These are phyloP conservation scores for Sesamia inferens DNA, from an alignment of 2,888 invertebrate genomes.

Conservation along the genomic window DNA sequence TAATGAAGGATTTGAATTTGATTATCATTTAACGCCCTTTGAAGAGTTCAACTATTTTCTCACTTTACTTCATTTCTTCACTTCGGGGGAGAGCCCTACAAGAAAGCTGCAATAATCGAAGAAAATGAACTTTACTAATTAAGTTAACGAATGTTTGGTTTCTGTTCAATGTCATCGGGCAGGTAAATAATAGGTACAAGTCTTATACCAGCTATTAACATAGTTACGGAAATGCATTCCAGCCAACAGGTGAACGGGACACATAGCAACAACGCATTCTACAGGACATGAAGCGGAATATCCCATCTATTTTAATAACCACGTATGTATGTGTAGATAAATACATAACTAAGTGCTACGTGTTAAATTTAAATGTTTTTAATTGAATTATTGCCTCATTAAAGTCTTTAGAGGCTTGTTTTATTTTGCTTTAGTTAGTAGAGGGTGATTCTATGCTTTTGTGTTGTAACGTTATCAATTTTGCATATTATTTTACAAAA, in stretches of 20 bases:
- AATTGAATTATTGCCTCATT: conserved; percentile 26
- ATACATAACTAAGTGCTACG: conserved; percentile 3
- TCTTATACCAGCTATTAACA: background rate
- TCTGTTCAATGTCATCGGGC: conserved; percentile 4
- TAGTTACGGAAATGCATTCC: conserved; percentile 52
- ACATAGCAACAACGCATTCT: conserved; percentile 44
- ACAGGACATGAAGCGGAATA: conserved; percentile 25
- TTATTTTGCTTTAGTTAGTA: background rate
- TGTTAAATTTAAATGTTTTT: conserved; percentile 30
- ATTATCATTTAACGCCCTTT: too few species aligned
- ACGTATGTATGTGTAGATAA: conserved; percentile 14
- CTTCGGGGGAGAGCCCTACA: too few species aligned
- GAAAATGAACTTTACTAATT: background rate
- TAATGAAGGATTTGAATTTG: too few species aligned
- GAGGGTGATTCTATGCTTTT: background rate
- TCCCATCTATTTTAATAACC: conserved; percentile 41
- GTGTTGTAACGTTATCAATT: background rate
- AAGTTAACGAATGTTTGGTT: background rate
- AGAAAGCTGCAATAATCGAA: background rate
- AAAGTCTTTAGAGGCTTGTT: background rate
- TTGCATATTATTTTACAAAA: background rate
- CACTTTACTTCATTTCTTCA: too few species aligned
- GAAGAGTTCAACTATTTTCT: background rate
- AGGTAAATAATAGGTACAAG: conserved; percentile 15
- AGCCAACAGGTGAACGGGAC: conserved; percentile 13